Evolutionary conservation across 1,140 invertebrate genomes (phyloP).

Genomic region (Chymomyza costata): DNA sequence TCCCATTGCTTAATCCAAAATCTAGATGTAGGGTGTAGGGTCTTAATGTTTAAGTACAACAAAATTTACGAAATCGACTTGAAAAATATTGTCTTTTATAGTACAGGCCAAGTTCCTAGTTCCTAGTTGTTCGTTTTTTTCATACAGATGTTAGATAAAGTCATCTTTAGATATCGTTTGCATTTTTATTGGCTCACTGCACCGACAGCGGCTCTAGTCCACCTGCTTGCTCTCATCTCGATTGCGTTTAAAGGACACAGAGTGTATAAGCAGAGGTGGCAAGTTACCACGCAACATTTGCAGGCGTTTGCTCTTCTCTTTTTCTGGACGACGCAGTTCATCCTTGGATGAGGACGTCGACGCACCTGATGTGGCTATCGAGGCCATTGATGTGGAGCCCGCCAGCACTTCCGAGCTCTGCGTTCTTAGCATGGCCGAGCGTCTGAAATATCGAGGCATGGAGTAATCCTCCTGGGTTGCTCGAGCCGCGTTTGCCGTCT

Average conservation of each 20-base stretch:
- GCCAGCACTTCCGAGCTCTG: conserved; percentile 64
- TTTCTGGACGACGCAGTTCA: conserved; percentile 49
- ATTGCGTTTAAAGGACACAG: conserved; percentile 69
- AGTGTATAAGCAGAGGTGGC: conserved; percentile 69
- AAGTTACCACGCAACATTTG: conserved; percentile 66
- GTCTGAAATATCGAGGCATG: conserved; percentile 71
- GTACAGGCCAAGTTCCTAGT: no score
- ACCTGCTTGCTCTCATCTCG: conserved; percentile 63
- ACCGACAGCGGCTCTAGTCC: no score
- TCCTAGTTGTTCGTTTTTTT: no score
- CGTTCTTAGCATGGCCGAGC: conserved; percentile 52
- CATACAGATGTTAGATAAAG: no score
- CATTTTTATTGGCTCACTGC: no score
- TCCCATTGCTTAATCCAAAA: no score
- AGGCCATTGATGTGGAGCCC: conserved; percentile 36
- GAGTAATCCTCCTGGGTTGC: conserved; percentile 65
- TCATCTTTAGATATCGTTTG: no score
- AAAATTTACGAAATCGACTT: no score
- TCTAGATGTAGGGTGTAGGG: no score
- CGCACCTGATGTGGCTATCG: conserved; percentile 36
- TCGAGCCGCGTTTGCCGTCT: conserved; percentile 63
- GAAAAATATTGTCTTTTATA: no score
- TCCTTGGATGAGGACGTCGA: conserved; percentile 48
- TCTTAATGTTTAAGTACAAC: no score
- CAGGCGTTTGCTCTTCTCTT: conserved; percentile 68